Evolutionary conservation across 2,888 invertebrate genomes (phyloP), one percentile per base, ranked within the genome.

Genomic region (Limnephilus rhombicus): DNA sequence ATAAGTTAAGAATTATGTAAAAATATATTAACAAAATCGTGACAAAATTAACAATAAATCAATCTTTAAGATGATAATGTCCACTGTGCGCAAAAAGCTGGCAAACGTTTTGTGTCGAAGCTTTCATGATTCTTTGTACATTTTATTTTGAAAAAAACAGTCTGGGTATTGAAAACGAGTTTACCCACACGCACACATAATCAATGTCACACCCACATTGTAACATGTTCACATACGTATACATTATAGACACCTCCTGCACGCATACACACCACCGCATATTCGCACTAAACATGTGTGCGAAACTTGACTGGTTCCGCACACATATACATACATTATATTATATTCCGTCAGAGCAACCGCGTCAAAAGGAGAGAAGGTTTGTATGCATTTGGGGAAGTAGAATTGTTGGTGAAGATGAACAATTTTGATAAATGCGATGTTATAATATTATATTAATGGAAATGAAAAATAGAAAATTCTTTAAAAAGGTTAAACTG

Each of bases 141-240:
- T 83, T 34, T 85, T 85, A 18, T 85, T 41, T 45, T 45, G 45
- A 85, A 85, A 85, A 85, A 85, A 85, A 41, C 85, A n/a, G 85
- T 45, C 45, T 41, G 37, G 85, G 18, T 45, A 45, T 85, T 37
- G 85, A 45, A 45, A 85, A 85, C 85, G 11, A 45, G 85, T 85
- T 85, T 85, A 85, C 85, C 41, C 85, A n/a, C 41, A 83, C 83
- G 24, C 83, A 34, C 0, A 83, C 83, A 83, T 68, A 24, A 18
- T 7, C 53, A 18, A 18, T 68, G 5, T 24, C 83, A 83, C 15
- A 13, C 34, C 9, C 3, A 83, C 34, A 1, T 29, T 13, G 9
- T 3, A 5, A 37, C 18, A 34, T 18, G 1, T 83, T 31, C 83
- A 13, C 18, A 5, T 24, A 68, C 53, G 1, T 18, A 24, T 5